Conservation (phyloP, 2,797 vertebrate species). For the Muraenolepis orangiensis region DNA sequence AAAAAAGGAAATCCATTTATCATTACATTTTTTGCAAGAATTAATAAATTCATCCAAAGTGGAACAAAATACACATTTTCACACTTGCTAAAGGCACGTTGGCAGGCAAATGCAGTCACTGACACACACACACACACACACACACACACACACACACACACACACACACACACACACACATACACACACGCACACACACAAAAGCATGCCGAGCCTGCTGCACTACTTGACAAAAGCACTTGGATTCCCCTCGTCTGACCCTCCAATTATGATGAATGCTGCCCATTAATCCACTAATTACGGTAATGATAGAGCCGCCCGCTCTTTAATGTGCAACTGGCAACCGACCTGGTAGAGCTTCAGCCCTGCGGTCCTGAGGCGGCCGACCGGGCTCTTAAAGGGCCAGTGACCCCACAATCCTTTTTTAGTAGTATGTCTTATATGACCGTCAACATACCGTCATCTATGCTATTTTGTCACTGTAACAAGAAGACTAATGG, state of each 20-base stretch:
- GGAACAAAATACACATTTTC: too few relatives aligned
- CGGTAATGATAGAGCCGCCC: constrained; percentile 22
- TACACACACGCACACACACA: not conserved
- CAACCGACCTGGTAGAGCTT: not conserved
- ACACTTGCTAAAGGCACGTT: too few relatives aligned
- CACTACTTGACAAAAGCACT: not conserved
- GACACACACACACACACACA: not conserved
- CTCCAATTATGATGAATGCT: constrained; percentile 41
- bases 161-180: constrained; percentile 3
- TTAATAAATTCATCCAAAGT: too few relatives aligned
- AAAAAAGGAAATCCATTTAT: too few relatives aligned
- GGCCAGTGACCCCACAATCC: too few relatives aligned
- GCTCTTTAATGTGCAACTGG: not conserved
- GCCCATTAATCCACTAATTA: constrained; percentile 40
- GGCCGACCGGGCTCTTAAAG: not conserved
- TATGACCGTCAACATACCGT: too few relatives aligned
- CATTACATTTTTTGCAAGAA: too few relatives aligned
- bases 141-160: not conserved
- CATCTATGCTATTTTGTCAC: too few relatives aligned
- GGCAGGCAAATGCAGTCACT: too few relatives aligned
- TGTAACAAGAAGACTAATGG: too few relatives aligned
- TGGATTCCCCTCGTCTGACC: constrained; percentile 2
- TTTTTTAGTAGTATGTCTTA: too few relatives aligned
- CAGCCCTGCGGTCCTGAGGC: not conserved
- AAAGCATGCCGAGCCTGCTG: not conserved